Conservation (phyloP, 2,113 vertebrate genomes). For the Sarotherodon lohbergeri region DNA sequence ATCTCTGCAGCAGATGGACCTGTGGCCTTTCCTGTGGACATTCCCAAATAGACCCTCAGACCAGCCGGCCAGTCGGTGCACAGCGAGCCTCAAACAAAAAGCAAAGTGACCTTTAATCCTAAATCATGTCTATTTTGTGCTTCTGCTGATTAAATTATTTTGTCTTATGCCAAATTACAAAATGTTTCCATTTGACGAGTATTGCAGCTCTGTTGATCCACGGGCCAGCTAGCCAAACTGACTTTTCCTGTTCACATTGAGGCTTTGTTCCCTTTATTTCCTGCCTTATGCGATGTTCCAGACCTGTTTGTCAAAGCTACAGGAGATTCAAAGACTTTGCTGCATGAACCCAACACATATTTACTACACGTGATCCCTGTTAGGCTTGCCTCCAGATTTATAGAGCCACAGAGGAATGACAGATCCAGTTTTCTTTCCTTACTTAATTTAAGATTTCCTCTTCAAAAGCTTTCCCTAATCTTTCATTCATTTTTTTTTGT, state of each 20-base stretch:
- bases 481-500: conserved; percentile 67
- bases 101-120: background rate
- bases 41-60: conserved; percentile 68
- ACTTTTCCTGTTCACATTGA: conserved; percentile 43
- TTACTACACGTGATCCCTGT: conserved; percentile 21
- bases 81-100: conserved; percentile 9
- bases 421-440: conserved; percentile 39
- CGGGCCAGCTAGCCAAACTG: conserved; percentile 7
- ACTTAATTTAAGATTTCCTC: conserved; percentile 63
- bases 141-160: conserved; percentile 9
- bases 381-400: background rate
- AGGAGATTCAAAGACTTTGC: conserved; percentile 30
- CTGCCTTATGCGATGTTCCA: conserved; percentile 55
- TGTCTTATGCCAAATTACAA: conserved; percentile 23
- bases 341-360: conserved; percentile 47
- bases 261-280: conserved; percentile 49
- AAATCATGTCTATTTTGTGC: background rate
- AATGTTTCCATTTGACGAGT: background rate
- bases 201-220: background rate
- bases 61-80: conserved; percentile 3
- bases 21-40: conserved; percentile 76
- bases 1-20: conserved; percentile 80
- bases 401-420: conserved; percentile 27
- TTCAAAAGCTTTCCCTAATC: conserved; percentile 58
- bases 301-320: conserved; percentile 15